These are phyloP conservation scores for Melanotaenia nigrans DNA, from an alignment of 2,797 vertebrate species.

Conservation along the genomic window DNA sequence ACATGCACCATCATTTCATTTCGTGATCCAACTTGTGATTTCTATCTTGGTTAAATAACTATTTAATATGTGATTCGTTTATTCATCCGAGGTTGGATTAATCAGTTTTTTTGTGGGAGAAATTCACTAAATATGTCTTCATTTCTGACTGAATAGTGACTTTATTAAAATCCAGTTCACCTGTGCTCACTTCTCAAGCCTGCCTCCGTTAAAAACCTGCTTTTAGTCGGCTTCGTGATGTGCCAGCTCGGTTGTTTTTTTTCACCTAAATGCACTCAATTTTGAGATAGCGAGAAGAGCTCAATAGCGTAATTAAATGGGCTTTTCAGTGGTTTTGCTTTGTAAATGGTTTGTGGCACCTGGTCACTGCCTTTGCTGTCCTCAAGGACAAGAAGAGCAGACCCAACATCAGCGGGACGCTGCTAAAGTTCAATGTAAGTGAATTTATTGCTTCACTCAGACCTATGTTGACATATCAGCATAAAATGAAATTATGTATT, in stretches of 20 bases:
- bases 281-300: constrained; percentile 11
- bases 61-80: too few relatives aligned
- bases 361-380: constrained; percentile 10
- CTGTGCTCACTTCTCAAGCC: constrained; percentile 9
- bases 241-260: constrained; percentile 5
- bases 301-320: constrained; percentile 12
- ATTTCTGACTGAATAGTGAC: not conserved
- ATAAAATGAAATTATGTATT: too few relatives aligned
- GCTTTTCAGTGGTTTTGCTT: constrained; percentile 14
- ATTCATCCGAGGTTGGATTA: too few relatives aligned
- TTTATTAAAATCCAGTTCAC: not conserved
- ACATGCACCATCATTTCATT: too few relatives aligned
- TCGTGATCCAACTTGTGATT: too few relatives aligned
- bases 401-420: constrained; percentile 8
- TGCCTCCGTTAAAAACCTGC: not conserved
- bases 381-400: constrained; percentile 5
- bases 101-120: not conserved
- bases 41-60: too few relatives aligned
- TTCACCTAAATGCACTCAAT: constrained; percentile 34
- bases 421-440: not conserved
- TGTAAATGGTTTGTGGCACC: constrained; percentile 21
- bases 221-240: not conserved
- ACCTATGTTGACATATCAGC: not conserved
- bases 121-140: too few relatives aligned
- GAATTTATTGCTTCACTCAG: constrained; percentile 15